Evolutionary conservation across 1,140 invertebrate species (phyloP).

Genomic region (Diorhabda elongata): DNA sequence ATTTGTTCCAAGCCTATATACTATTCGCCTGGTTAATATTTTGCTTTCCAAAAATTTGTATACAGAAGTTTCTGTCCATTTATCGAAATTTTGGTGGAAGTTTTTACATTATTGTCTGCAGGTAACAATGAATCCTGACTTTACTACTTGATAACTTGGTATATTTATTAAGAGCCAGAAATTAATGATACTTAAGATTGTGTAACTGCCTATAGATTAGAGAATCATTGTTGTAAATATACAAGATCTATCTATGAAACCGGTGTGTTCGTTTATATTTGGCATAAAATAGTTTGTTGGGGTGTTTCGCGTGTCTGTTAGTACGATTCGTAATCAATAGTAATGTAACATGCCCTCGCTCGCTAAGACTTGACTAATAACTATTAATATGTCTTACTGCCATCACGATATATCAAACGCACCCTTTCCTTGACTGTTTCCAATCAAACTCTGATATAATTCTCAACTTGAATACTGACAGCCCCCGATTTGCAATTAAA

Average conservation of each 20-base stretch:
- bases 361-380: slow-evolving; percentile 39
- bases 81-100: too few relatives aligned
- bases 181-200: too few relatives aligned
- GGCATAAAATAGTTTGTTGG: slow-evolving; percentile 33
- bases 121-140: too few relatives aligned
- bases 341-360: slow-evolving; percentile 37
- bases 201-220: too few relatives aligned
- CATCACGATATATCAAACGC: slow-evolving; percentile 43
- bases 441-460: slow-evolving; percentile 19
- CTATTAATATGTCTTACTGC: slow-evolving; percentile 42
- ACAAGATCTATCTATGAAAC: neutral
- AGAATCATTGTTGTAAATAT: too few relatives aligned
- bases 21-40: too few relatives aligned
- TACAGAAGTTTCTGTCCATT: too few relatives aligned
- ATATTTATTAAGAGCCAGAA: too few relatives aligned
- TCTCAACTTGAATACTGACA: slow-evolving; percentile 9
- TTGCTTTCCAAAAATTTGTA: too few relatives aligned
- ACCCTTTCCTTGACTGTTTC: slow-evolving; percentile 18
- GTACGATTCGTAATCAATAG: slow-evolving; percentile 40
- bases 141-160: too few relatives aligned
- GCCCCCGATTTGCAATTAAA: neutral
- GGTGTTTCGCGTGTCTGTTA: slow-evolving; percentile 32
- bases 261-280: slow-evolving; percentile 31
- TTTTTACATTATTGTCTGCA: too few relatives aligned
- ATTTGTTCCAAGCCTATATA: too few relatives aligned